These are phyloP conservation scores for Apteryx mantelli DNA, from an alignment of 2,113 vertebrate genomes.

Conservation along the genomic window DNA sequence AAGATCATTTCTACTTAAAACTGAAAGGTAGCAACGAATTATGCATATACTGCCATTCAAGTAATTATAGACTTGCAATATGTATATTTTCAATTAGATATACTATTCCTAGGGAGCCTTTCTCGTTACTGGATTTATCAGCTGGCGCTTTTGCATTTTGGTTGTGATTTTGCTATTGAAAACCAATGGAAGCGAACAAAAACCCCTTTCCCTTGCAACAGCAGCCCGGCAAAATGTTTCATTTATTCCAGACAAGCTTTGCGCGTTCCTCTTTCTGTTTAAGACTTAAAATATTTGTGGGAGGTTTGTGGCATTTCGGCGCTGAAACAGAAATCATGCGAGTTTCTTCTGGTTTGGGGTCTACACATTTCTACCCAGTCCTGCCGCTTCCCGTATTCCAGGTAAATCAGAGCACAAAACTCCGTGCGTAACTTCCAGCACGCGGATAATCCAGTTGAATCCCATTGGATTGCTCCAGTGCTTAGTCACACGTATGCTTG, in stretches of 20 bases:
- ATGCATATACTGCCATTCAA: background rate
- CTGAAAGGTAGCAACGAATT: background rate
- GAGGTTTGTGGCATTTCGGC: background rate
- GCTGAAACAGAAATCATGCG: background rate
- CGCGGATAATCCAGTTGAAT: accelerated
- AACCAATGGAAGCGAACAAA: background rate
- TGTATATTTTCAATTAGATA: background rate
- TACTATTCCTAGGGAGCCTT: too few species aligned
- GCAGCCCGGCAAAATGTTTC: accelerated
- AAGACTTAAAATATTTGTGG: too few species aligned
- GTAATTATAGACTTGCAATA: background rate
- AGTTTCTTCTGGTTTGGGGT: background rate
- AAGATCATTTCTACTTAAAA: background rate
- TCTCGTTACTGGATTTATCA: background rate
- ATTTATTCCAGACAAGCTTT: accelerated
- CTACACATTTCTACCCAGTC: background rate
- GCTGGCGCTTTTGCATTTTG: background rate
- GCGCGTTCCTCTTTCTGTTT: background rate
- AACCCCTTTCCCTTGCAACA: background rate
- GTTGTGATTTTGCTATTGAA: background rate
- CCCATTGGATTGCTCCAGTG: accelerated
- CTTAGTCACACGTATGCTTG: accelerated
- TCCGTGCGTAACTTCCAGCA: too few species aligned
- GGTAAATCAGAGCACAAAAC: too few species aligned
- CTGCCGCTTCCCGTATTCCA: background rate